Base-by-base conservation (phyloP, 2,888 invertebrate species). In the Tetheella fluctuosa region DNA sequence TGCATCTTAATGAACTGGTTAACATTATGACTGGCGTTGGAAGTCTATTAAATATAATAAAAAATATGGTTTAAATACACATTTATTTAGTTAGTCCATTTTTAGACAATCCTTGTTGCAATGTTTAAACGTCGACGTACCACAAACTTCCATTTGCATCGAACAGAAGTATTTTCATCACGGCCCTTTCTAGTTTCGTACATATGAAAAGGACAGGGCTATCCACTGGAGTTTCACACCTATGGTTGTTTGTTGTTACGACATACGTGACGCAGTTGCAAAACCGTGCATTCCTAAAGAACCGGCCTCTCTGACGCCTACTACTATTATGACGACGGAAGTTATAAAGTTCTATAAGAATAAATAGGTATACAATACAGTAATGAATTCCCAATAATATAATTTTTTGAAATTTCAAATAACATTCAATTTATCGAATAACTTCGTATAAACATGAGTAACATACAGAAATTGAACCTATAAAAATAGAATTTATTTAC, bases 261-360 rank as follows among this genome's bases (percentile, higher is more conserved):
- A 54, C 17, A 55, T 55, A 61, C 52, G 59, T 59, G 54, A 48
- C 17, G 25, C 25, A 17, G 48, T 71, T 73, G 65, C 64, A 60
- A 71, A 68, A 69, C 60, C 53, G 57, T 54, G 60, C 63, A 65
- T 59, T 63, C 60, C 65, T 25, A 55, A 37, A 34, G 55, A 48
- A n/a, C 48, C 48, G 48, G 61, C 59, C 57, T 58, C 58, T 55
- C 59, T 53, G 53, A 37, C 54, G 25, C 20, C 57, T 34, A 62
- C 64, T 68, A 62, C 64, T 68, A 61, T 64, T 62, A 67, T 63
- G 57, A 66, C 52, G 34, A 39, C 67, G 67, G 77, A 72, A 69
- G 75, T 73, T 68, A 64, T 20, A 48, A 20, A 48, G 20, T 10
- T 48, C n/a, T 20, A 48, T 3, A 4, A 48, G 48, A n/a, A 15